Conservation (phyloP, 1,140 invertebrate genomes). For the Cylas formicarius region DNA sequence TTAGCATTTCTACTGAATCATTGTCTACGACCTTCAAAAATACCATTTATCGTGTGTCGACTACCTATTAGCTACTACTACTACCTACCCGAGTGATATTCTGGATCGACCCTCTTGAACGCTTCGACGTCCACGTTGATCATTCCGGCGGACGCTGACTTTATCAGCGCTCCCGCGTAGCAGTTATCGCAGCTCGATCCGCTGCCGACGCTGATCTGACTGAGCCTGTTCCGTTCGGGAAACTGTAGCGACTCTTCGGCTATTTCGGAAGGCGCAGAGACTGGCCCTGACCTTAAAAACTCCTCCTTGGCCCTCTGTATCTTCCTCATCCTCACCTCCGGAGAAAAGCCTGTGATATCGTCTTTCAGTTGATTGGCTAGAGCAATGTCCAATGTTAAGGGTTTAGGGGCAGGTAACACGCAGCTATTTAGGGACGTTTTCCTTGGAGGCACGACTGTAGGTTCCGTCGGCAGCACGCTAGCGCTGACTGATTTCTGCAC, state of each 20-base stretch:
- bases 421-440: conserved; percentile 12
- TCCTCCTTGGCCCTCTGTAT: conserved; percentile 57
- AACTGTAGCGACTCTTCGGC: conserved; percentile 24
- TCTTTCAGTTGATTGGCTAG: conserved; percentile 7
- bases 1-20: too few relatives aligned
- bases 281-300: conserved; percentile 43
- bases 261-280: conserved; percentile 15
- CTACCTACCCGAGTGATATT: conserved; percentile 24
- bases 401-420: not conserved
- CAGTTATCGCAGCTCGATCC: conserved; percentile 44
- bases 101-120: conserved; percentile 45
- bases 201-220: conserved; percentile 52
- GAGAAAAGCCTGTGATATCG: conserved; percentile 9
- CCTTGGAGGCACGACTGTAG: conserved; percentile 10
- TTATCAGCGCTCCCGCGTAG: conserved; percentile 44
- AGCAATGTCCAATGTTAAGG: conserved; percentile 10
- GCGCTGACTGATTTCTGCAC: conserved; percentile 24
- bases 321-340: conserved; percentile 34
- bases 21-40: too few relatives aligned
- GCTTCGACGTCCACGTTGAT: conserved; percentile 56
- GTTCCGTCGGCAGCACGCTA: conserved; percentile 7
- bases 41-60: too few relatives aligned
- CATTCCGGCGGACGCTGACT: conserved; percentile 66
- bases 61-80: too few relatives aligned
- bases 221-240: conserved; percentile 40